A percentile compares a stretch with the other conserved stretches of the same genome.
Evolutionary conservation across 2,113 vertebrate genomes (phyloP).

Genomic region (Benitochromis conjunctus): DNA sequence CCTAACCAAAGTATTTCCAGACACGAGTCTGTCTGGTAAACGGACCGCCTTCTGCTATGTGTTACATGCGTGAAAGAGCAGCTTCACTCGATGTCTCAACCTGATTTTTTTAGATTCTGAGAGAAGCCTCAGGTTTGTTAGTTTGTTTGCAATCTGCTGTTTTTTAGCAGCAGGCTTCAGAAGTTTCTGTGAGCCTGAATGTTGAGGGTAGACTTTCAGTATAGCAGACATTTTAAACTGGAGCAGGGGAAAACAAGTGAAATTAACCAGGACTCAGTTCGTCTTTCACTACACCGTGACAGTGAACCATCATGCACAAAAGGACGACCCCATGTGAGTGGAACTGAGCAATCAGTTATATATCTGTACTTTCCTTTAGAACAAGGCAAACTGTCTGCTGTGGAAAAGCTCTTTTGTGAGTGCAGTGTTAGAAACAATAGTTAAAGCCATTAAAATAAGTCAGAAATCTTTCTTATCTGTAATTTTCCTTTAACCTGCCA

Average conservation of each 20-base stretch:
- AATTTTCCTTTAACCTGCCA: neutral
- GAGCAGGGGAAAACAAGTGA: neutral
- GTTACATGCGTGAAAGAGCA: rapidly evolving
- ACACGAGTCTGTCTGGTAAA: rapidly evolving
- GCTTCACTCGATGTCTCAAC: neutral
- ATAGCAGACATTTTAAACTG: neutral
- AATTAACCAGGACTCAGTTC: neutral
- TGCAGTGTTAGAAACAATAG: neutral
- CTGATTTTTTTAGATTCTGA: no score
- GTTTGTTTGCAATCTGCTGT: neutral
- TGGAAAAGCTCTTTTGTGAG: neutral
- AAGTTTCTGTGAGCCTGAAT: neutral
- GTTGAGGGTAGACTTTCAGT: neutral
- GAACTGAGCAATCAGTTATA: neutral
- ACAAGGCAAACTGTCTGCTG: neutral
- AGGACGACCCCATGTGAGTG: neutral
- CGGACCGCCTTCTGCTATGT: rapidly evolving
- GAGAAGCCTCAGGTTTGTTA: neutral
- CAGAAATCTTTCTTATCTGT: neutral
- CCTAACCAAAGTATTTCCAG: neutral
- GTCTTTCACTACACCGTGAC: neutral
- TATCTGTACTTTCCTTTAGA: neutral
- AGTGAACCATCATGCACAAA: neutral
- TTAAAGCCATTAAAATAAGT: neutral
- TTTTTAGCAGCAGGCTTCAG: neutral